Evolutionary conservation across 1,140 invertebrate species (phyloP).

Genomic region (Phocides pigmalion): DNA sequence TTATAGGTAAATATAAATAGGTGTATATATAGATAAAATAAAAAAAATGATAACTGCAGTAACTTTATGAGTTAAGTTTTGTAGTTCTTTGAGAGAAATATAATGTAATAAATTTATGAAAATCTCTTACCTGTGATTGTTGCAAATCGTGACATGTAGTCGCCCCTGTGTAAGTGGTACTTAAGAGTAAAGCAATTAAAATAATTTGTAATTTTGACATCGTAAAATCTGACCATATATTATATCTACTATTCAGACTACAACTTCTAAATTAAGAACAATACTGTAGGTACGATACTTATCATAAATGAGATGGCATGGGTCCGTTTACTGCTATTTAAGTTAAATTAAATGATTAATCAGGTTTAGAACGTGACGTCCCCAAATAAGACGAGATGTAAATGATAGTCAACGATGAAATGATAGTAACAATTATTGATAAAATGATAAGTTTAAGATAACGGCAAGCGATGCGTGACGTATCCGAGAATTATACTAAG

Average conservation of each 20-base stretch:
- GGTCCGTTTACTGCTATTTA: not conserved
- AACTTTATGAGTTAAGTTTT: too few relatives aligned
- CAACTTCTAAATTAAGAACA: conserved; percentile 1
- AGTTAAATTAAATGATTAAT: conserved; percentile 3
- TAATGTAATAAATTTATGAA: not conserved
- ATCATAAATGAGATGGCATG: conserved; percentile 6
- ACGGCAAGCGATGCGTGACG: not conserved
- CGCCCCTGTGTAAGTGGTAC: conserved; percentile 49
- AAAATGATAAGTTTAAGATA: conserved; percentile 12
- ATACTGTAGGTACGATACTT: not conserved
- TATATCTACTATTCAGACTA: too few relatives aligned
- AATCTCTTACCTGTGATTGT: conserved; percentile 61
- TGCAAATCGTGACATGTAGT: conserved; percentile 54
- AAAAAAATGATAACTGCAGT: too few relatives aligned
- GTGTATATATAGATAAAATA: too few relatives aligned
- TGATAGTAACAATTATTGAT: too few relatives aligned
- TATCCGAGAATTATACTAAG: not conserved
- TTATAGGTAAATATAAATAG: too few relatives aligned
- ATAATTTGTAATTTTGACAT: conserved; percentile 19
- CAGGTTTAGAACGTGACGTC: conserved; percentile 20
- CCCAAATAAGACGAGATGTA: conserved; percentile 17
- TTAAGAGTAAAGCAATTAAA: conserved; percentile 45
- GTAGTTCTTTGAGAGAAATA: too few relatives aligned
- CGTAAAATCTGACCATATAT: not conserved
- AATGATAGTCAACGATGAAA: too few relatives aligned